These are phyloP conservation scores for Anser brachyrhynchus DNA, from an alignment of 2,113 vertebrate genomes.

Conservation along the genomic window DNA sequence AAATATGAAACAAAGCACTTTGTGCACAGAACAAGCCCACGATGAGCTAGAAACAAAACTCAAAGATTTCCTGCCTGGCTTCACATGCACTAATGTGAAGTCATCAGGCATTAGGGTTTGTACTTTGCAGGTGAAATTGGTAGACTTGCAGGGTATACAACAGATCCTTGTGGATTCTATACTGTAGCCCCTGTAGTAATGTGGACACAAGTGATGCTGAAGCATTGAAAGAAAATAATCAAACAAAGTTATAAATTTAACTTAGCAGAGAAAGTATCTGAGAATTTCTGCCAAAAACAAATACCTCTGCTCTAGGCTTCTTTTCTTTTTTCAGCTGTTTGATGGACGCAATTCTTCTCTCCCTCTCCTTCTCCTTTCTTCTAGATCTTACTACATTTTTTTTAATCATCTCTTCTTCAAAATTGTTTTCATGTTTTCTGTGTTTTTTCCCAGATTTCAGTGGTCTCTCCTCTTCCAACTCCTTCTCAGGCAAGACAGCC, in stretches of 20 bases:
- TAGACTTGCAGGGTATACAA: accelerated
- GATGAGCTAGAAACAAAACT: too few species aligned
- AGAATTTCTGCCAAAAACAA: not conserved
- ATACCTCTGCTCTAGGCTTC: slow-evolving; percentile 66
- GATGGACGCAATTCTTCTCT: slow-evolving; percentile 60
- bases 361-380: slow-evolving; percentile 68
- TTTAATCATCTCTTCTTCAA: not conserved
- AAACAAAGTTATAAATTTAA: not conserved
- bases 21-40: not conserved
- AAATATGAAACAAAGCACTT: not conserved
- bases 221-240: not conserved
- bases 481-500: not conserved
- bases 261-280: not conserved
- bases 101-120: accelerated
- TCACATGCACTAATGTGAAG: accelerated
- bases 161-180: not conserved
- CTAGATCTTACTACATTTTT: slow-evolving; percentile 72
- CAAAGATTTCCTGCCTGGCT: not conserved
- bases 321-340: slow-evolving; percentile 75
- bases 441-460: slow-evolving; percentile 11
- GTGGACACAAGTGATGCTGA: not conserved
- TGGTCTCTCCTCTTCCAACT: not conserved
- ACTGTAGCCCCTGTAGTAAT: not conserved
- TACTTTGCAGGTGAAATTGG: not conserved
- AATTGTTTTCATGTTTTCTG: not conserved